Evolutionary conservation across 2,888 invertebrate species (phyloP).

Genomic region (Volucella bombylans): DNA sequence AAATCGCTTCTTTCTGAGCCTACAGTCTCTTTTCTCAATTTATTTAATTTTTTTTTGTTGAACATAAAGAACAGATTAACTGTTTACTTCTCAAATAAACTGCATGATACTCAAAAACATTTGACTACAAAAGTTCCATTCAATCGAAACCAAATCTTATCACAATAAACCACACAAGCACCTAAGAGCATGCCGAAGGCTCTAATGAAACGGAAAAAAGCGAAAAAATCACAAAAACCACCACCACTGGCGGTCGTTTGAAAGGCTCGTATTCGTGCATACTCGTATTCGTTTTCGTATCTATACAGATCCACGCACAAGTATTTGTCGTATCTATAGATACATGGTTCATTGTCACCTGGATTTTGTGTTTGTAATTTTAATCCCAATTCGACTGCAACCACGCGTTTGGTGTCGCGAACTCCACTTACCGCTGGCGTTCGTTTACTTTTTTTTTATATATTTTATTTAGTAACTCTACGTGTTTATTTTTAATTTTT

Average conservation of each 20-base stretch:
- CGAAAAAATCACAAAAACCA: slow-evolving; percentile 22
- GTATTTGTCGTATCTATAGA: background rate
- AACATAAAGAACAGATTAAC: background rate
- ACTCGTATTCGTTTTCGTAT: too few relatives aligned
- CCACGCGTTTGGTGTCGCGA: background rate
- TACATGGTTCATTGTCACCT: slow-evolving; percentile 26
- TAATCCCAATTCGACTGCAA: slow-evolving; percentile 20
- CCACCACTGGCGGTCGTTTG: background rate
- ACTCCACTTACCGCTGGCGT: background rate
- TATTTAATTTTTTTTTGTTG: too few relatives aligned
- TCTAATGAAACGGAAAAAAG: slow-evolving; percentile 35
- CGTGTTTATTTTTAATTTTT: background rate
- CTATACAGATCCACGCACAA: too few relatives aligned
- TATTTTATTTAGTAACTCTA: slow-evolving; percentile 20
- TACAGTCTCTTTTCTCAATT: too few relatives aligned
- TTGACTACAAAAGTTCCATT: slow-evolving; percentile 11
- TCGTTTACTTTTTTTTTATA: background rate
- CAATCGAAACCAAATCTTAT: background rate
- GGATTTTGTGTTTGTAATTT: slow-evolving; percentile 25
- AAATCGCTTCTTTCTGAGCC: too few relatives aligned
- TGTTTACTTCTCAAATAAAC: background rate
- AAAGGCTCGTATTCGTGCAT: too few relatives aligned
- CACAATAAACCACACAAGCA: background rate
- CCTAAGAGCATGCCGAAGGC: slow-evolving; percentile 12
- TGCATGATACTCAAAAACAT: background rate